These are phyloP conservation scores for Labroides dimidiatus DNA, from an alignment of 2,797 vertebrate species.

Conservation along the genomic window DNA sequence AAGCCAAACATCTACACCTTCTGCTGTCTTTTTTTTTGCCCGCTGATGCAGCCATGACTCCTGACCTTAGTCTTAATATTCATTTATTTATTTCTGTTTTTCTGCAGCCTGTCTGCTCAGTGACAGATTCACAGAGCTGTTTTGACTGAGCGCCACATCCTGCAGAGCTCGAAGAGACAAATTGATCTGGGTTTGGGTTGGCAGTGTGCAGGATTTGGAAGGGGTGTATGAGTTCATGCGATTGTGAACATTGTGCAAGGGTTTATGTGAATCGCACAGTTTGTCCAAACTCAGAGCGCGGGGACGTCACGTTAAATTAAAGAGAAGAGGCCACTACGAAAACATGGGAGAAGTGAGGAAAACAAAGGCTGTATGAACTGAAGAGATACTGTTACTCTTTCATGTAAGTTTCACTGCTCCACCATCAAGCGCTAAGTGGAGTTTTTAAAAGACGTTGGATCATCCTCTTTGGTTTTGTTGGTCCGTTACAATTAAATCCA, in stretches of 20 bases:
- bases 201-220: constrained; percentile 50
- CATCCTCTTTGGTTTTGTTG: constrained; percentile 1
- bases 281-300: constrained; percentile 44
- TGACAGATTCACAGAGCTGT: constrained; percentile 43
- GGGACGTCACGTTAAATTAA: constrained; percentile 66
- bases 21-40: constrained; percentile 46
- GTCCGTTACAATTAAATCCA: background rate
- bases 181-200: constrained; percentile 73
- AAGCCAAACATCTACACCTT: constrained; percentile 65
- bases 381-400: background rate
- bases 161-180: constrained; percentile 63
- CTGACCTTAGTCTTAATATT: constrained; percentile 44
- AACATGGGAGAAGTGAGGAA: constrained; percentile 57
- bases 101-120: constrained; percentile 49
- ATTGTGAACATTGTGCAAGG: constrained; percentile 64
- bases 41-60: constrained; percentile 54
- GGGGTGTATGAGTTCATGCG: constrained; percentile 62
- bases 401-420: background rate
- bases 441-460: no score
- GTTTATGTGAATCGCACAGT: constrained; percentile 65
- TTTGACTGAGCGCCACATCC: constrained; percentile 44
- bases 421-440: constrained; percentile 6
- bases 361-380: constrained; percentile 24
- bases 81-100: constrained; percentile 49
- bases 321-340: constrained; percentile 18